Evolutionary conservation across 2,113 vertebrate genomes (phyloP).

Genomic region (Gnathonemus longibarbis): DNA sequence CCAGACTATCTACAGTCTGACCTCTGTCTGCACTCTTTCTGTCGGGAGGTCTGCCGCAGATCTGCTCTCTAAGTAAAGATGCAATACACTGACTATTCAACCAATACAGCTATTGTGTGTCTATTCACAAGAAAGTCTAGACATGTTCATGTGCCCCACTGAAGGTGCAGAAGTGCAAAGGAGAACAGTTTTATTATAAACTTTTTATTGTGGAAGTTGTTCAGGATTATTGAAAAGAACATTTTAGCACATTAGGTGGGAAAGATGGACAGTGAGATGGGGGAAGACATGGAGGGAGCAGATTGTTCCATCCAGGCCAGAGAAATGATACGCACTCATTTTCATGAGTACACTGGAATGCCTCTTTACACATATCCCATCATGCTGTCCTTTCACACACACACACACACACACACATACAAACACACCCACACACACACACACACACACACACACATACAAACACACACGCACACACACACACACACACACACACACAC

Average conservation of each 20-base stretch:
- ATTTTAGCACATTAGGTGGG: not conserved
- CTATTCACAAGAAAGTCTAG: not conserved
- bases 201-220: not conserved
- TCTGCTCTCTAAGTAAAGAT: not conserved
- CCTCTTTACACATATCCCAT: not conserved
- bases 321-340: not conserved
- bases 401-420: not conserved
- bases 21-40: not conserved
- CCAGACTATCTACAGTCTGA: not conserved
- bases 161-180: not conserved
- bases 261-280: not conserved
- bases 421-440: not conserved
- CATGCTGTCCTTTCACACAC: not conserved
- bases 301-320: not conserved
- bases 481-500: not conserved
- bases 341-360: not conserved
- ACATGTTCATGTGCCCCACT: not conserved
- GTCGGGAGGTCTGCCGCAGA: not conserved
- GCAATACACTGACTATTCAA: not conserved
- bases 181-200: not conserved
- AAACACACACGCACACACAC: not conserved
- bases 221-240: not conserved
- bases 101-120: not conserved
- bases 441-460: not conserved
- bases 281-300: not conserved